These are phyloP conservation scores for Astyanax mexicanus DNA, from an alignment of 2,797 vertebrate genomes.

Conservation along the genomic window DNA sequence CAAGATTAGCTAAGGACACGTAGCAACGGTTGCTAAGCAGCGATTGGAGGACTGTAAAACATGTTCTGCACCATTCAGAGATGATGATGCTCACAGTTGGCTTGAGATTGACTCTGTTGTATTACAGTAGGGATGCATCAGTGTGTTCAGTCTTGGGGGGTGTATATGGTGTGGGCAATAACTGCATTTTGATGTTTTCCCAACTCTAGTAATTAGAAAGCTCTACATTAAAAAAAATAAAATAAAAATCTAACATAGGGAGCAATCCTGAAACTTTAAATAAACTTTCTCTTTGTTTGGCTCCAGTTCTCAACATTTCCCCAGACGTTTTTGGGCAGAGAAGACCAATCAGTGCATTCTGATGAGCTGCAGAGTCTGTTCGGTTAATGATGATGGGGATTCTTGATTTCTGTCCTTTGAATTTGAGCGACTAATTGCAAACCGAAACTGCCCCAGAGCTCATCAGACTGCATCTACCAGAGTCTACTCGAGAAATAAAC, in stretches of 20 bases:
- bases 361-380: not conserved
- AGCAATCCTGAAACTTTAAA: not conserved
- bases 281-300: not conserved
- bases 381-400: slow-evolving; percentile 26
- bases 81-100: no score
- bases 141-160: not conserved
- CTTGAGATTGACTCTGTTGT: no score
- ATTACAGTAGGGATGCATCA: not conserved
- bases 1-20: no score
- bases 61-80: no score
- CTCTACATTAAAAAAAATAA: not conserved
- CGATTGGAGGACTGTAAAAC: no score
- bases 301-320: not conserved
- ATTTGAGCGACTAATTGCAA: slow-evolving; percentile 24
- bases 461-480: not conserved
- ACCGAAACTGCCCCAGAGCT: slow-evolving; percentile 8
- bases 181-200: no score
- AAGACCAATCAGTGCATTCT: not conserved
- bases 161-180: no score
- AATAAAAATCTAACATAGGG: not conserved
- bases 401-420: slow-evolving; percentile 26
- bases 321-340: not conserved
- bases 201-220: not conserved
- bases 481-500: not conserved
- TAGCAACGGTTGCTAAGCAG: no score